A percentile compares a stretch with the other conserved stretches of the same genome.
Evolutionary conservation across 2,797 vertebrate genomes (phyloP).

Genomic region (Hydrophis major): DNA sequence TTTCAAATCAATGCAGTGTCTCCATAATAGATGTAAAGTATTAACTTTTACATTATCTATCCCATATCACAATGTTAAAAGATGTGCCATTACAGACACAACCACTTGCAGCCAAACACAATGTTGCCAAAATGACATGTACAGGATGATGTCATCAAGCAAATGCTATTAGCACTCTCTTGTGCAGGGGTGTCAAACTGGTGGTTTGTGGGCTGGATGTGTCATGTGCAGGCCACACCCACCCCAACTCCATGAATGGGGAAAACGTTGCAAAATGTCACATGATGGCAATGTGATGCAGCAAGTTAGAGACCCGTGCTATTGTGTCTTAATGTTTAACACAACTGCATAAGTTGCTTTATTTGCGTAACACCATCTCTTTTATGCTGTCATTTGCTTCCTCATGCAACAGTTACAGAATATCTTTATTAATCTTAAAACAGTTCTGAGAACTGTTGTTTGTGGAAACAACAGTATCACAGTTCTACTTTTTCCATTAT

Average conservation of each 20-base stretch:
- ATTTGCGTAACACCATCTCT: background rate
- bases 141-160: background rate
- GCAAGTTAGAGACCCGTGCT: too few relatives aligned
- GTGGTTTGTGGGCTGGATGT: too few relatives aligned
- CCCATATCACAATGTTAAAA: background rate
- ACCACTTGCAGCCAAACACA: background rate
- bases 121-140: background rate
- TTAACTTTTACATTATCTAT: background rate
- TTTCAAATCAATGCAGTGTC: background rate
- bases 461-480: background rate
- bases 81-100: background rate
- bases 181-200: too few relatives aligned
- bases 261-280: too few relatives aligned
- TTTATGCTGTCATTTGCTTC: background rate
- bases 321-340: background rate
- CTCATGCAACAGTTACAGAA: background rate
- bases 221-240: too few relatives aligned
- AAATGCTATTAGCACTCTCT: background rate
- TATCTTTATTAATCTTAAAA: background rate
- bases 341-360: background rate
- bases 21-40: background rate
- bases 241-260: too few relatives aligned
- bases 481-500: background rate
- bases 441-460: background rate
- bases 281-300: too few relatives aligned